Evolutionary conservation across 2,797 vertebrate species (phyloP).

Genomic region (Phrynocephalus guinanensis): DNA sequence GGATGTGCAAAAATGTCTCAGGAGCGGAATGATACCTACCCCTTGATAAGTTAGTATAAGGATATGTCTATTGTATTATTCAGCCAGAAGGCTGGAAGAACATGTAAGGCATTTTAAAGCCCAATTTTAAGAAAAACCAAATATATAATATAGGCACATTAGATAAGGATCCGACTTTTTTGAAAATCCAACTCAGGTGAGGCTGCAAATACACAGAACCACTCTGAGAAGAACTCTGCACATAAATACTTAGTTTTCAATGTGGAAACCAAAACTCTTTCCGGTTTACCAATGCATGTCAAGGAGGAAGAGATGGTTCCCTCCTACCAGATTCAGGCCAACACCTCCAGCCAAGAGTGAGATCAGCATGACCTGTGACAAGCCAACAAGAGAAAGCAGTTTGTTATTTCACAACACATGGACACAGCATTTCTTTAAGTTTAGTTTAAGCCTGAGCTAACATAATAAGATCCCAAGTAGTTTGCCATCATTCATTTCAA

Average conservation of each 20-base stretch:
- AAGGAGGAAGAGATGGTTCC: slow-evolving; percentile 96
- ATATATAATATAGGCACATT: neutral
- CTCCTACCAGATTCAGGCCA: slow-evolving; percentile 93
- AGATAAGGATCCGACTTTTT: neutral
- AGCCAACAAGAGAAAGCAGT: slow-evolving; percentile 27
- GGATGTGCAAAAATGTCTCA: no score
- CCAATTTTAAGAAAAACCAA: neutral
- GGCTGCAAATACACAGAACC: neutral
- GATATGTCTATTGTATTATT: neutral
- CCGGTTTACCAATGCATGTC: slow-evolving; percentile 97
- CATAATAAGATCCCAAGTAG: neutral
- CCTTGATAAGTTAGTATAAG: neutral
- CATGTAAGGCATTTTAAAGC: neutral
- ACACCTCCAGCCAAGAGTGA: slow-evolving; percentile 94
- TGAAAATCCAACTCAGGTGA: neutral
- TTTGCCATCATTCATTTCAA: neutral
- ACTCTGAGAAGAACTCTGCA: neutral
- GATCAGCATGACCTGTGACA: slow-evolving; percentile 90
- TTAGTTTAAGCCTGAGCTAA: neutral
- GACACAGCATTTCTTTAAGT: neutral
- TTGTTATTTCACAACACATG: slow-evolving; percentile 5
- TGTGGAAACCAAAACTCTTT: neutral
- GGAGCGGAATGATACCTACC: no score
- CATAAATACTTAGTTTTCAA: neutral
- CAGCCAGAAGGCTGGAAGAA: neutral